phyloP scores from a whole-genome alignment of 1,140 invertebrate genomes.

The Pseudomyrmex pallidus region DNA sequence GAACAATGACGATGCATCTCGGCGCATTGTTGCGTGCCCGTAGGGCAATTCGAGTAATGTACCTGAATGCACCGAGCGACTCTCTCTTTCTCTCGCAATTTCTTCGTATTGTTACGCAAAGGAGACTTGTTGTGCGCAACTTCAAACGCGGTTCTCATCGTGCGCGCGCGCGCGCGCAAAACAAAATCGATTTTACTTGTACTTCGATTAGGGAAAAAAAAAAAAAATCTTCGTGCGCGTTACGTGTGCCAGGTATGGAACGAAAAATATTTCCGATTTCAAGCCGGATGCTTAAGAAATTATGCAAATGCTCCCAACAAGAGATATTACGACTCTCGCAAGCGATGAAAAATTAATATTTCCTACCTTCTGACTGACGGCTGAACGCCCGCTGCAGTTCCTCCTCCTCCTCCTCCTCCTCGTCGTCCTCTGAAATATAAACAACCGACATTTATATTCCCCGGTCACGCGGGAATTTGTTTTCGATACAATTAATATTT shows the following conservation, averaged over 20 bases:
- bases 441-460: background rate
- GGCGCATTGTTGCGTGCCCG: slow-evolving; percentile 72
- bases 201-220: background rate
- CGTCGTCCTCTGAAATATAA: slow-evolving; percentile 72
- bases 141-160: slow-evolving; percentile 39
- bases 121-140: slow-evolving; percentile 39
- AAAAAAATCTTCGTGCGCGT: background rate
- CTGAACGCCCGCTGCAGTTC: slow-evolving; percentile 79
- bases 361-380: slow-evolving; percentile 77
- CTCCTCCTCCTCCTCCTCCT: slow-evolving; percentile 80
- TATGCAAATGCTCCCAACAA: background rate
- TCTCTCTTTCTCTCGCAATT: slow-evolving; percentile 53
- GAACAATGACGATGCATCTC: slow-evolving; percentile 74
- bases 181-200: slow-evolving; percentile 12
- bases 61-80: slow-evolving; percentile 63
- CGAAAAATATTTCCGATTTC: background rate
- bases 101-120: slow-evolving; percentile 64
- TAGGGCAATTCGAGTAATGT: slow-evolving; percentile 69
- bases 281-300: background rate
- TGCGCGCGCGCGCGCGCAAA: background rate
- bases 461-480: background rate
- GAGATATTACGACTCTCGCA: background rate
- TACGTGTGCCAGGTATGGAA: no score
- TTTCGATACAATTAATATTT: slow-evolving; percentile 15
- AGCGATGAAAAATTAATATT: background rate